Evolutionary conservation across 2,113 vertebrate species (phyloP), one percentile per base, ranked within the genome.

Genomic region (Jaculus jaculus): DNA sequence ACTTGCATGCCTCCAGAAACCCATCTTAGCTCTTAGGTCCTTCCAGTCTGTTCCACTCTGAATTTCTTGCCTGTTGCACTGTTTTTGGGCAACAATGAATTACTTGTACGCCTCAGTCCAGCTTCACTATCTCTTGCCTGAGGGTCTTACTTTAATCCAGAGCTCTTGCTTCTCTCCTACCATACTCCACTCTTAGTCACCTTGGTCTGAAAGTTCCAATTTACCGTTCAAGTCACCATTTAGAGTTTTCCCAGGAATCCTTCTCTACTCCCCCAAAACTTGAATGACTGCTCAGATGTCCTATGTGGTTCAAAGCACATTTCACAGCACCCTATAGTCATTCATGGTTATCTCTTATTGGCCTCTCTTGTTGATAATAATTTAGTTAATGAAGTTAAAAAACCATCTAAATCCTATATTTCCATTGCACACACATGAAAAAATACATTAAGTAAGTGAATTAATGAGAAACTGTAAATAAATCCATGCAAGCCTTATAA

Each of bases 1-100:
- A 54, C 24, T 30, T 9, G 17, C 11, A 2, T 5, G 10, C 54
- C 51, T 34, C 58, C 26, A 9, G 30, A 3, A 2, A n/a, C 7
- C 12, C 26, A 5, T 34, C n/a, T 82, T 28, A 0, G 7, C 20
- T 71, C 30, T 66, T 18, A 28, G 9, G 15, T 21, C 65, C 63
- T 20, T 26, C 23, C 8, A 15, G 2, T 54, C 73, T 32, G 5
- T 18, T 37, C 4, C 3, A 0, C 0, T 0, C 18, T 32, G 30
- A 1, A 1, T 61, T 20, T n/a, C 47, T 11, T 30, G 16, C 32
- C 23, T 15, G 16, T 4, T 61, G 18, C 1, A 7, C 42, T 15
- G 13, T 8, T 18, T 0, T 51, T 9, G 15, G 30, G 84, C 11
- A 32, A 16, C 15, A 20, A 3, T 2, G 51, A 81, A 23, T 54